Conservation (phyloP, 1,140 invertebrate species). For the Pseudoatta argentina region DNA sequence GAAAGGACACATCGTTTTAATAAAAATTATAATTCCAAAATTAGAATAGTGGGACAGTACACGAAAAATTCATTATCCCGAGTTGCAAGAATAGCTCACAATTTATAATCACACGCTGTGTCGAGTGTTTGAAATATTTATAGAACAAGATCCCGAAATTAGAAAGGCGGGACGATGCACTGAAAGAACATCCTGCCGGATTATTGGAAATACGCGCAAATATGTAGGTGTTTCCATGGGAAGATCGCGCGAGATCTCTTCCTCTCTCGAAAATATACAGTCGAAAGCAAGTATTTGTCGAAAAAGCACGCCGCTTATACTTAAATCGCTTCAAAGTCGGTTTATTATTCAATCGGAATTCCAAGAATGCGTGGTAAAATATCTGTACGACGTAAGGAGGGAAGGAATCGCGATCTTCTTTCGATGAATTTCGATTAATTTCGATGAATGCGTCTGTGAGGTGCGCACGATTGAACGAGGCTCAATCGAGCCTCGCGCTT, state of each 20-base stretch:
- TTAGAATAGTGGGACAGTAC: conserved; percentile 30
- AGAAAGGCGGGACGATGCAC: conserved; percentile 30
- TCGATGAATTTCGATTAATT: conserved; percentile 21
- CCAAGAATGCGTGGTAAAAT: not conserved
- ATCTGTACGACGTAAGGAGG: not conserved
- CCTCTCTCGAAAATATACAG: not conserved
- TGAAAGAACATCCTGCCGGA: not conserved
- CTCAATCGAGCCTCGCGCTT: conserved; percentile 47
- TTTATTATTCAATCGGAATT: not conserved
- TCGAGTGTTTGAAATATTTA: conserved; percentile 2
- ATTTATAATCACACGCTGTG: conserved; percentile 32
- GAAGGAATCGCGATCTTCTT: conserved; percentile 16
- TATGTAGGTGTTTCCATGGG: not conserved
- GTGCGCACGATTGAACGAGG: not conserved
- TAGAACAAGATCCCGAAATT: conserved; percentile 10
- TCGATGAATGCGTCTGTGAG: conserved; percentile 38
- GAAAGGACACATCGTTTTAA: not conserved
- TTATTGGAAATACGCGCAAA: not conserved
- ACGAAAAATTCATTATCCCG: conserved; percentile 1
- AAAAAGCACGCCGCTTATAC: not conserved
- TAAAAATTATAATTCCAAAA: not conserved
- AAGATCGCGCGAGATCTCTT: not conserved
- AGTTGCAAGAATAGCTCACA: not conserved
- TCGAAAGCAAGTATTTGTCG: not conserved
- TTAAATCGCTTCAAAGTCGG: not conserved